Conservation (phyloP, 1,140 invertebrate genomes). For the Euborellia annulipes region DNA sequence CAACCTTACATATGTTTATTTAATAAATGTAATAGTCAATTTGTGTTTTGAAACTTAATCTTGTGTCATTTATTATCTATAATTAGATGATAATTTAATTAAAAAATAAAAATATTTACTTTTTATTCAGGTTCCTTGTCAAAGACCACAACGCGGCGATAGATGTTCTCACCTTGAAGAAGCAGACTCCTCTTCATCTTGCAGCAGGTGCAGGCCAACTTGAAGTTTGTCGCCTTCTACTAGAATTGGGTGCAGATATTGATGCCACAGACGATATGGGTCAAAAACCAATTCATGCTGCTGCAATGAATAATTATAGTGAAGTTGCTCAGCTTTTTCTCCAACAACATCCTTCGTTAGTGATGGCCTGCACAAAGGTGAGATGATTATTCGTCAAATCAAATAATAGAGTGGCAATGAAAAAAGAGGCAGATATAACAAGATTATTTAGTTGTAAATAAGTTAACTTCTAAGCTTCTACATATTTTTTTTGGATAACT, state of each 20-base stretch:
- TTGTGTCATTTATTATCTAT: too few relatives aligned
- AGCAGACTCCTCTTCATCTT: constrained; percentile 77
- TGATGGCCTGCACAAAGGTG: constrained; percentile 81
- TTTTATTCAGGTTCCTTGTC: constrained; percentile 67
- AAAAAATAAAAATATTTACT: too few relatives aligned
- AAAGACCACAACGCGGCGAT: constrained; percentile 88
- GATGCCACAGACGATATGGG: constrained; percentile 85
- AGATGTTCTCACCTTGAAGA: constrained; percentile 82
- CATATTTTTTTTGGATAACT: too few relatives aligned
- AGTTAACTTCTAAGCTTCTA: too few relatives aligned
- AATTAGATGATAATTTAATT: too few relatives aligned
- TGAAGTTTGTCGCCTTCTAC: constrained; percentile 82
- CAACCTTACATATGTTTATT: too few relatives aligned
- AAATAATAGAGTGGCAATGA: too few relatives aligned
- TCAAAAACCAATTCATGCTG: constrained; percentile 80
- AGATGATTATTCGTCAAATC: too few relatives aligned
- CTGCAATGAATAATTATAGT: constrained; percentile 95
- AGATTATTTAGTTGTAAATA: too few relatives aligned
- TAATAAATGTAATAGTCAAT: neutral
- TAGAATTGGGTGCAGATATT: constrained; percentile 89
- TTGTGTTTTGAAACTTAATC: too few relatives aligned
- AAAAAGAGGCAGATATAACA: too few relatives aligned
- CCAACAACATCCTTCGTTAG: constrained; percentile 85
- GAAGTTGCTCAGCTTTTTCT: constrained; percentile 96
- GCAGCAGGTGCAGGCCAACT: constrained; percentile 87